Evolutionary conservation across 2,888 invertebrate species (phyloP).

Genomic region (Epistrophe eligans): DNA sequence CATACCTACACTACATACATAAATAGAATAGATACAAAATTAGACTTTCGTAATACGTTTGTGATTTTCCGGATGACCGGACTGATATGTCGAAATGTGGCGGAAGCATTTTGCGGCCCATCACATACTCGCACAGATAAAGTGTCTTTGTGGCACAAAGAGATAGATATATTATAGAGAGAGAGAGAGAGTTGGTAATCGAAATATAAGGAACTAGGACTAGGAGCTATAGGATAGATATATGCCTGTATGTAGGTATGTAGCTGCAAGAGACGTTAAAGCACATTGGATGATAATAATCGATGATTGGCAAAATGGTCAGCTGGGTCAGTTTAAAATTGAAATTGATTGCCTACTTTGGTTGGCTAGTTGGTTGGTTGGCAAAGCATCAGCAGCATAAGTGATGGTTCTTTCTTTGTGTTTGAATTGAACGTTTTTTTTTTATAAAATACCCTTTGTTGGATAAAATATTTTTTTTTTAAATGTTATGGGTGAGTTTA

Average conservation of each 20-base stretch:
- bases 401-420: slow-evolving; percentile 21
- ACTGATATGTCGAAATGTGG: slow-evolving; percentile 67
- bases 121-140: slow-evolving; percentile 62
- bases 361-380: slow-evolving; percentile 28
- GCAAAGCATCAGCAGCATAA: slow-evolving; percentile 18
- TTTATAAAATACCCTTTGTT: slow-evolving; percentile 27
- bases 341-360: slow-evolving; percentile 70
- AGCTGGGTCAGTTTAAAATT: slow-evolving; percentile 68
- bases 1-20: neutral
- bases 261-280: neutral
- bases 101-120: slow-evolving; percentile 72
- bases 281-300: slow-evolving; percentile 60
- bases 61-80: slow-evolving; percentile 71
- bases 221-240: slow-evolving; percentile 1
- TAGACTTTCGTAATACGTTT: slow-evolving; percentile 65
- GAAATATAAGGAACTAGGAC: slow-evolving; percentile 20
- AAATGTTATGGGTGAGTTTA: neutral
- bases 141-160: slow-evolving; percentile 47
- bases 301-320: slow-evolving; percentile 69
- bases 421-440: slow-evolving; percentile 13
- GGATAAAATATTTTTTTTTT: neutral
- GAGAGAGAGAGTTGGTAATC: slow-evolving; percentile 5
- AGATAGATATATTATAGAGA: slow-evolving; percentile 20
- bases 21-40: slow-evolving; percentile 43
- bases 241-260: too few species aligned